phyloP scores from a whole-genome alignment of 1,140 invertebrate genomes.

The Zaprionus camerounensis region DNA sequence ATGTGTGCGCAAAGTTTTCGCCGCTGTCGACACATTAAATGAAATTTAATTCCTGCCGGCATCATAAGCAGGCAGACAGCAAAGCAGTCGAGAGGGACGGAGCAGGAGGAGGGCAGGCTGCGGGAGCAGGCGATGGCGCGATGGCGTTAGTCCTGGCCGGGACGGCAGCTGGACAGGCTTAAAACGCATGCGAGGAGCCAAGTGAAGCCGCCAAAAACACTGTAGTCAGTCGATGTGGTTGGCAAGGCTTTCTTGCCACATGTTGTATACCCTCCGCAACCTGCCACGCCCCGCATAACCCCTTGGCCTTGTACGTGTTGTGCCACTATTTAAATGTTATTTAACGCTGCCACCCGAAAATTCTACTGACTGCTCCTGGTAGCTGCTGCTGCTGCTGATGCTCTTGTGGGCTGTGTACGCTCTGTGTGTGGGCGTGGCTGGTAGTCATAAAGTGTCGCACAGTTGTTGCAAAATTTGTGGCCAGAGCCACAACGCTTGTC shows the following conservation, averaged over 20 bases:
- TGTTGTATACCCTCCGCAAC: conserved; percentile 24
- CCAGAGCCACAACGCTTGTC: conserved; percentile 19
- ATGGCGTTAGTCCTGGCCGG: conserved; percentile 27
- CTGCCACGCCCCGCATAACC: conserved; percentile 18
- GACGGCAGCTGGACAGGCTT: conserved; percentile 70
- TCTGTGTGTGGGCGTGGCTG: conserved; percentile 45
- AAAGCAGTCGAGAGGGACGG: not conserved
- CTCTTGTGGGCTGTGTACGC: conserved; percentile 12
- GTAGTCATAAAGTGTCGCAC: conserved; percentile 69
- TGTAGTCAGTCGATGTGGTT: conserved; percentile 58
- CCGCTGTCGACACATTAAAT: conserved; percentile 72
- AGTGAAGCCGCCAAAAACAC: conserved; percentile 66
- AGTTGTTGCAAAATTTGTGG: conserved; percentile 74
- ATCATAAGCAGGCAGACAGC: conserved; percentile 69
- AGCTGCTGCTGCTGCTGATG: not conserved
- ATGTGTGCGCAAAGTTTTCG: conserved; percentile 64
- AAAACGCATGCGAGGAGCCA: conserved; percentile 44
- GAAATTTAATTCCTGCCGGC: conserved; percentile 77
- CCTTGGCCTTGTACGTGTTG: conserved; percentile 59
- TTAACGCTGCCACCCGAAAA: conserved; percentile 66
- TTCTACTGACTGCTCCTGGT: conserved; percentile 44
- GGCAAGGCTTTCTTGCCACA: conserved; percentile 65
- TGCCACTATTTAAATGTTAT: conserved; percentile 74
- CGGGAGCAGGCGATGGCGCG: not conserved
- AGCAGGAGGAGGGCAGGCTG: not conserved